Evolutionary conservation across 2,888 invertebrate species (phyloP).

Genomic region (Formica aserva): DNA sequence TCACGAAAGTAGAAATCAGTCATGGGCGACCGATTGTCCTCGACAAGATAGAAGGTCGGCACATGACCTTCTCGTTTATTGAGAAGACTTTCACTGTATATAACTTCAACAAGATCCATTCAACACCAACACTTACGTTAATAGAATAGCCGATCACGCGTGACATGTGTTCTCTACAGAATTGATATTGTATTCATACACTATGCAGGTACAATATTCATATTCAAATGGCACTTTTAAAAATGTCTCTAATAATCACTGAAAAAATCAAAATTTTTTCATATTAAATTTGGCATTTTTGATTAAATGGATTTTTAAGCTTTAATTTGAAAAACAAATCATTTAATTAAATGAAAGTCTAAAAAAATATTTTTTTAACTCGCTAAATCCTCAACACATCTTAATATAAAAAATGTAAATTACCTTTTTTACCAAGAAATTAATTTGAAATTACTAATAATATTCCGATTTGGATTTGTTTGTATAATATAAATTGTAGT

Average conservation of each 20-base stretch:
- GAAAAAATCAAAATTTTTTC: not conserved
- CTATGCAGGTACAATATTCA: not conserved
- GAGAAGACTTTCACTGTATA: constrained; percentile 76
- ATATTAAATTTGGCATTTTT: not conserved
- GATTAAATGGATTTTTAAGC: not conserved
- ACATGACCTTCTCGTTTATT: constrained; percentile 77
- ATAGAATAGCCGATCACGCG: constrained; percentile 69
- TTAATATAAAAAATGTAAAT: constrained; percentile 1
- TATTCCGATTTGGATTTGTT: not conserved
- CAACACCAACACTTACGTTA: constrained; percentile 76
- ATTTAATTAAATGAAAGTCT: not conserved
- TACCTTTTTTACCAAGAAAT: not conserved
- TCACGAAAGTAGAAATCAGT: constrained; percentile 58
- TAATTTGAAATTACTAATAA: not conserved
- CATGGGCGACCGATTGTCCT: constrained; percentile 63
- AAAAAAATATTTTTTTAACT: not conserved
- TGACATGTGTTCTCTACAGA: constrained; percentile 40
- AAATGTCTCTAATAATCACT: not conserved
- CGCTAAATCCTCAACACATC: not conserved
- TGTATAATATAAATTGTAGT: not conserved
- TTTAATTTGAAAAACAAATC: not conserved
- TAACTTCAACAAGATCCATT: constrained; percentile 78
- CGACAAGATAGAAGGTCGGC: constrained; percentile 79
- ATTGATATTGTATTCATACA: constrained; percentile 27
- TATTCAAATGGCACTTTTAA: constrained; percentile 2